Conservation (phyloP, 2,113 vertebrate genomes). For the Xyrauchen texanus region DNA sequence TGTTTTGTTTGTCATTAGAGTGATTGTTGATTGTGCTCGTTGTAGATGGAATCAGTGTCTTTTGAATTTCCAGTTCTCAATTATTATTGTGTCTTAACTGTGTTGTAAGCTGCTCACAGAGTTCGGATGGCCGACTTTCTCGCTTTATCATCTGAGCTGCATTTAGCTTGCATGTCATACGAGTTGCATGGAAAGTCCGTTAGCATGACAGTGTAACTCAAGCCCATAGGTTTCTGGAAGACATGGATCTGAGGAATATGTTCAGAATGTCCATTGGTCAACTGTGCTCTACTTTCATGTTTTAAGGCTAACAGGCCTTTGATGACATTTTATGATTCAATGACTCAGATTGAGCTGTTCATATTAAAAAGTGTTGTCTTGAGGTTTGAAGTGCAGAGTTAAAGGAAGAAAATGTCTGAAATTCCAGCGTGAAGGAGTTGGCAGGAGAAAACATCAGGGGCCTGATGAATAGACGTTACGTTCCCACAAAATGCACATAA, state of each 20-base stretch:
- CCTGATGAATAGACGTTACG: too few species aligned
- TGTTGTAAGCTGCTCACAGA: constrained; percentile 20
- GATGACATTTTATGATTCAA: too few species aligned
- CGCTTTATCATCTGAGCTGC: neutral
- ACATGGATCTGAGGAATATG: neutral
- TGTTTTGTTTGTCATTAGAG: constrained; percentile 11
- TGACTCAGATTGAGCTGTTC: too few species aligned
- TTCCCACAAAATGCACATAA: too few species aligned
- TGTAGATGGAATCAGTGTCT: neutral
- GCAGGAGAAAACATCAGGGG: too few species aligned
- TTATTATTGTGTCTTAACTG: neutral
- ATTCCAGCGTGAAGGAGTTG: too few species aligned
- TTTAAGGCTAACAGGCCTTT: too few species aligned
- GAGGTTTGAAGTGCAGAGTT: too few species aligned
- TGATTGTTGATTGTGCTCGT: neutral
- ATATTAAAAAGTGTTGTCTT: too few species aligned
- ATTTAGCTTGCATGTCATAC: constrained; percentile 11
- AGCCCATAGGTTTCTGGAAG: constrained; percentile 40
- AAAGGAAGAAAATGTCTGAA: too few species aligned
- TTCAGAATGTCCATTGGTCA: neutral
- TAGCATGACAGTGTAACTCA: constrained; percentile 34
- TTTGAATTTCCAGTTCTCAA: neutral
- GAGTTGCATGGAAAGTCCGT: constrained; percentile 1
- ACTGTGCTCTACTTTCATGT: neutral
- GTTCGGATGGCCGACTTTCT: too few species aligned